phyloP scores from a whole-genome alignment of 2,888 invertebrate genomes.

The Oscheius sp. region DNA sequence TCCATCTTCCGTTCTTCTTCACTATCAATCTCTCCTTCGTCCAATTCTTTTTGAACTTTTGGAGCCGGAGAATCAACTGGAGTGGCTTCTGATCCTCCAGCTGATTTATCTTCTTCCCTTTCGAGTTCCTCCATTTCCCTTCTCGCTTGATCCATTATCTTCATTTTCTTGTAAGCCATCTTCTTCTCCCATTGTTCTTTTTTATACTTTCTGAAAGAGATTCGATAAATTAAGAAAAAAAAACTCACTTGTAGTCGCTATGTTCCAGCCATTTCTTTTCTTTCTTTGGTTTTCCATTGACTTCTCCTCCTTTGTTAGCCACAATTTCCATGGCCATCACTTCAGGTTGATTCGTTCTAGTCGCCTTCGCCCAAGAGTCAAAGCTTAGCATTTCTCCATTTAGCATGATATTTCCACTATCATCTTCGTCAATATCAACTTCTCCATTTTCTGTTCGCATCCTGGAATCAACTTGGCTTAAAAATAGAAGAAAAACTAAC shows the following conservation, averaged over 20 bases:
- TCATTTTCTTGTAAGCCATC: slow-evolving; percentile 37
- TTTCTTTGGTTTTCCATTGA: slow-evolving; percentile 4
- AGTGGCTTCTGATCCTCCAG: background rate
- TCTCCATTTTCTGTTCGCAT: slow-evolving; percentile 39
- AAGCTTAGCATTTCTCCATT: slow-evolving; percentile 52
- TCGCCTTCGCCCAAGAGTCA: slow-evolving; percentile 51
- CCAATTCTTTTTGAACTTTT: slow-evolving; percentile 29
- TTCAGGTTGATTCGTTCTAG: slow-evolving; percentile 25
- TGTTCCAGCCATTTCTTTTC: background rate
- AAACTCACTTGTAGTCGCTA: slow-evolving; percentile 9
- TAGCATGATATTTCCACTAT: slow-evolving; percentile 42
- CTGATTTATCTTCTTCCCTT: slow-evolving; percentile 16
- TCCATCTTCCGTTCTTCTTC: slow-evolving; percentile 43
- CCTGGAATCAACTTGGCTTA: slow-evolving; percentile 22
- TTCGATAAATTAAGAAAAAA: background rate
- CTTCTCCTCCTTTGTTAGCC: background rate
- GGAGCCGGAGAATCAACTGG: background rate
- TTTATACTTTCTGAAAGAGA: slow-evolving; percentile 11
- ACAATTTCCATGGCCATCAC: background rate
- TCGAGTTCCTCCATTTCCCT: slow-evolving; percentile 32
- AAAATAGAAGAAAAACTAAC: slow-evolving; percentile 22
- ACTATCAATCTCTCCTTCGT: slow-evolving; percentile 53
- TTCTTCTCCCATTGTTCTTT: slow-evolving; percentile 34
- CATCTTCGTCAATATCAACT: slow-evolving; percentile 46
- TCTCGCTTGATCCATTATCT: slow-evolving; percentile 37